These are phyloP conservation scores for Ifrita kowaldi DNA, from an alignment of 2,113 vertebrate species.

Conservation along the genomic window DNA sequence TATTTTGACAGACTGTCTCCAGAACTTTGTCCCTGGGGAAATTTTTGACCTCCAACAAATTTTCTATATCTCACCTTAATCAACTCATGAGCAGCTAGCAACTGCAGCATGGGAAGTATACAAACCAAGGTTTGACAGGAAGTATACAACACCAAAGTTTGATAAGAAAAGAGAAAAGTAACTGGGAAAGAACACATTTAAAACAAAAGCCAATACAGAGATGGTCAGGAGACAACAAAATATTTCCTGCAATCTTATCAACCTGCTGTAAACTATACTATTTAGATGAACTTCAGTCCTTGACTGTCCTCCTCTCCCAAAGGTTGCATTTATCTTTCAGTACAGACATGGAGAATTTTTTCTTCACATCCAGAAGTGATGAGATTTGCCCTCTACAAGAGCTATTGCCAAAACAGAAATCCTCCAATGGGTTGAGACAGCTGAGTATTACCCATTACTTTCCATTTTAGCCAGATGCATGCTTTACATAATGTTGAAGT, in stretches of 20 bases:
- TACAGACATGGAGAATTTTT: background rate
- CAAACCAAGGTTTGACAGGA: background rate
- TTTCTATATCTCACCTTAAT: constrained; percentile 7
- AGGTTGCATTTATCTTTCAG: background rate
- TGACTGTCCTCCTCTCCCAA: background rate
- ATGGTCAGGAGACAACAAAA: background rate
- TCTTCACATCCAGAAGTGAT: background rate
- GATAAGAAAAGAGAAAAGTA: background rate
- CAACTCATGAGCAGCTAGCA: background rate
- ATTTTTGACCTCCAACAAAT: constrained; percentile 36
- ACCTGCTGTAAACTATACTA: background rate
- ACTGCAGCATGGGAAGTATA: background rate
- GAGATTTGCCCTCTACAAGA: background rate
- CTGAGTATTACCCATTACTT: background rate
- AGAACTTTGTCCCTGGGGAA: background rate
- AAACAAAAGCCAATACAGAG: background rate
- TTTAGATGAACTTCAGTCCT: background rate
- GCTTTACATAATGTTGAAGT: background rate
- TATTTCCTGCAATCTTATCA: background rate
- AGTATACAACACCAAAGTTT: background rate
- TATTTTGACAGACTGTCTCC: constrained; percentile 40
- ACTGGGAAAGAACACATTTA: background rate
- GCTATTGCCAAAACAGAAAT: background rate
- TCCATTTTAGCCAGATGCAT: background rate
- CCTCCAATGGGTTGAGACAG: background rate